These are phyloP conservation scores for Phasianus colchicus DNA, from an alignment of 2,113 vertebrate genomes.

Conservation along the genomic window DNA sequence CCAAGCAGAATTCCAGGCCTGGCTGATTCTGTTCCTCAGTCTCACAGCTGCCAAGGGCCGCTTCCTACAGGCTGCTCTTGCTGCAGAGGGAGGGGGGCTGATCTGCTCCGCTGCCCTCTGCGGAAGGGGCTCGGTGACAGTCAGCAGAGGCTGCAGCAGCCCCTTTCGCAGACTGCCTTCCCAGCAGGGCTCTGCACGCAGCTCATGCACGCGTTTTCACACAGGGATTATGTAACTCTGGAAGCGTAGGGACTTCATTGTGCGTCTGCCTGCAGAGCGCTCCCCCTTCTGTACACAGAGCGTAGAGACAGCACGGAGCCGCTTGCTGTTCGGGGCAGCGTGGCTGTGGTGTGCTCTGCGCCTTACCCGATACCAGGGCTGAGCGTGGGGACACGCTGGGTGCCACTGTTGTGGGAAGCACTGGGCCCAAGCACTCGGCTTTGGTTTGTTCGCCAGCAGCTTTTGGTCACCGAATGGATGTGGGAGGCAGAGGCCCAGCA, in stretches of 20 bases:
- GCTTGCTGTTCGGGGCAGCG: not conserved
- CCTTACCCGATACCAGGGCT: not conserved
- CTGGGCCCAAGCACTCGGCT: not conserved
- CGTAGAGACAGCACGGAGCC: not conserved
- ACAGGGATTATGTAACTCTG: constrained; percentile 33
- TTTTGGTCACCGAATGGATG: not conserved
- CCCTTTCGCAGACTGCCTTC: not conserved
- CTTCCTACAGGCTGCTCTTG: not conserved
- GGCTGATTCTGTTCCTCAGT: not conserved
- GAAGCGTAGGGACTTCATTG: not conserved
- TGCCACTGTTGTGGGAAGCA: rapidly evolving
- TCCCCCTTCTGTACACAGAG: not conserved
- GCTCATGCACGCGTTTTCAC: constrained; percentile 1
- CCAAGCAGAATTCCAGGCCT: rapidly evolving
- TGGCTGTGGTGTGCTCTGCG: rapidly evolving
- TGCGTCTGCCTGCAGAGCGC: not conserved
- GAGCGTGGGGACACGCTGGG: not conserved
- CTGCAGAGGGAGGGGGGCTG: not conserved
- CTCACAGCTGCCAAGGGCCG: rapidly evolving
- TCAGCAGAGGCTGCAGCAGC: not conserved
- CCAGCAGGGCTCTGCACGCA: not conserved
- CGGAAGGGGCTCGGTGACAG: not conserved
- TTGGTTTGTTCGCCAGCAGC: not conserved
- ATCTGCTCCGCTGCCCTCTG: rapidly evolving
- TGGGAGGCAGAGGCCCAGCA: not conserved